Evolutionary conservation across 2,888 invertebrate genomes (phyloP), one percentile per base, ranked within the genome.

Genomic region (Siphlonurus alternatus): DNA sequence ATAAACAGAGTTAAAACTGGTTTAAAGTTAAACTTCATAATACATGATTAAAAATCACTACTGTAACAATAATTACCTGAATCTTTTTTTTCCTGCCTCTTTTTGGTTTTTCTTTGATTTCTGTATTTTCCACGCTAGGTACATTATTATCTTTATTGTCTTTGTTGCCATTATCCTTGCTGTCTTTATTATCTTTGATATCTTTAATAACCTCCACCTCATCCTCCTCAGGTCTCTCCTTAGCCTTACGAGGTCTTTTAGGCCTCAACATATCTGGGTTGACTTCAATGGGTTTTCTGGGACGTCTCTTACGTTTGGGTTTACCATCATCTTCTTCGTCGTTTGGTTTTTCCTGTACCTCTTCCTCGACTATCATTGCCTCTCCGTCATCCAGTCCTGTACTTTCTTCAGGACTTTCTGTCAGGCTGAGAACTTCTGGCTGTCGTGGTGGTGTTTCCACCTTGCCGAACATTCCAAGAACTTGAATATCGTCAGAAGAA

Each of bases 241-340:
- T 64, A 23, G 25, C 61, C 10, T 61, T 64, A 1, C 64, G 60
- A 5, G 64, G 20, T 24, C 64, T 60, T 19, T 64, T 64, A 3
- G 64, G 53, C n/a, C 54, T 60, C 1, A 59, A 19, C n/a, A 25
- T 24, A 1, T 61, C 64, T 3, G 64, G 53, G 19, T 59, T 23
- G 1, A 64, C 18, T 61, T 64, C 64, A 15, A 64, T 15, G 23
- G 64, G 64, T 38, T 61, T 61, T 20, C 59, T 60, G 3, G 60
- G 60, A 38, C 60, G 53, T 19, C 64, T 64, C 15, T 64, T 64
- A n/a, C 64, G 60, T 23, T 54, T 61, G 1, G 61, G 19, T 24
- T 22, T 10, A 19, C 19, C 3, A 1, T 10, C 1, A 1, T 10
- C 1, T 3, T 64, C 64, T 10, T 22, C 53, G 22, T 24, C 64